phyloP scores from a whole-genome alignment of 2,797 vertebrate genomes.

The Hozukius guyotensis region DNA sequence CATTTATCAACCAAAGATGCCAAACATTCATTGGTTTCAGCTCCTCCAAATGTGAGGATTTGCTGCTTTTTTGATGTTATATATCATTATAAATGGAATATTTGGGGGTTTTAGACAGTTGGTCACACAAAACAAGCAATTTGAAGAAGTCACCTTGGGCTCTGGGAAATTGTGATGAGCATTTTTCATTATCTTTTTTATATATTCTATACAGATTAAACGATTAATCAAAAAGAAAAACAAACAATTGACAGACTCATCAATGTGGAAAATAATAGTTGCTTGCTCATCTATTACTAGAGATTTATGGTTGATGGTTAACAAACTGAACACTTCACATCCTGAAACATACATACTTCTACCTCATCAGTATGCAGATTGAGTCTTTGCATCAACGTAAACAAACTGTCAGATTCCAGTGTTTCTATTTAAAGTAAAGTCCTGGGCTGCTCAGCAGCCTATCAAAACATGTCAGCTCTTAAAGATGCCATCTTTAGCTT shows the following conservation, averaged over 20 bases:
- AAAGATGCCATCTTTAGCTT: conserved; percentile 47
- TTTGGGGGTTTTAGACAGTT: neutral
- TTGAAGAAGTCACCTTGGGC: too few relatives aligned
- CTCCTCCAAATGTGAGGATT: neutral
- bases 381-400: conserved; percentile 22
- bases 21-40: neutral
- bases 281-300: neutral
- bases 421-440: conserved; percentile 35
- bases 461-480: conserved; percentile 50
- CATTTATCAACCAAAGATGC: too few relatives aligned
- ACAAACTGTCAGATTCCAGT: conserved; percentile 47
- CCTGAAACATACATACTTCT: neutral
- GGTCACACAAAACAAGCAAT: neutral
- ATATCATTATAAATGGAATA: neutral
- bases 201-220: neutral
- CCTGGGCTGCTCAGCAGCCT: conserved; percentile 25
- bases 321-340: conserved; percentile 2
- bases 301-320: neutral
- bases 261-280: neutral
- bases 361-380: conserved; percentile 39
- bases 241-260: neutral
- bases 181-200: neutral
- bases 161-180: neutral
- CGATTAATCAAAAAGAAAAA: neutral
- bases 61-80: neutral